Evolutionary conservation across 2,113 vertebrate genomes (phyloP), one percentile per base, ranked within the genome.

Genomic region (Sinocyclocheilus maitianheensis): DNA sequence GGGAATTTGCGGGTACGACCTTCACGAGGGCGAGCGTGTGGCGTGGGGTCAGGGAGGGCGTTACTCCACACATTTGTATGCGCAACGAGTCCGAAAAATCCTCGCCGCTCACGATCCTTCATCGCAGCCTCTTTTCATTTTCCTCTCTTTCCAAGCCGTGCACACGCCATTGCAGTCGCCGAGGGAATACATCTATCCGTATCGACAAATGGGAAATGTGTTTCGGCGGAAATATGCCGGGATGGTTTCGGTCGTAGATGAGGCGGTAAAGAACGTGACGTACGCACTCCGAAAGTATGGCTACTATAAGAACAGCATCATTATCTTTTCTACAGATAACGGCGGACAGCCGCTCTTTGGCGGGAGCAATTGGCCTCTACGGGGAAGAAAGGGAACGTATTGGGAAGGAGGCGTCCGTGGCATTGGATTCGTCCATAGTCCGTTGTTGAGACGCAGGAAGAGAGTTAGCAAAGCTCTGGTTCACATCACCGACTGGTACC

Each of bases 401-500:
- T 99, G 98, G 98, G 98, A 99, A 89, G 98, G 98, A 0, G 98
- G 98, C 0, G 91, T 99, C 43, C 94, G 97, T 1, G 97, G 97
- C 46, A 92, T 99, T 0, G 98, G 98, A 14, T 99, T 99, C 2
- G 96, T 99, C 34, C 98, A 99, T 83, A 99, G 98, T 78, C 98
- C 98, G 24, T 91, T 99, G 67, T 94, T 99, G 85, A 96, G 95
- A 90, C 95, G 90, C 76, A 97, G 95, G 86, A 95, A 93, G 6
- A 93, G 95, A 85, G 97, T 97, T 55, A 99, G 97, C 89, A 94
- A 94, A 90, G 96, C 96, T 0, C 89, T 99, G 87, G 92, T 98
- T 62, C 98, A 99, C 88, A 99, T 99, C 92, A 99, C 97, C 0
- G 98, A 99, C 91, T 99, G 98, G 98, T 99, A 99, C 88, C 98